Evolutionary conservation across 2,888 invertebrate species (phyloP), one percentile per base, ranked within the genome.

Genomic region (Mesorhabditis spiculigera): DNA sequence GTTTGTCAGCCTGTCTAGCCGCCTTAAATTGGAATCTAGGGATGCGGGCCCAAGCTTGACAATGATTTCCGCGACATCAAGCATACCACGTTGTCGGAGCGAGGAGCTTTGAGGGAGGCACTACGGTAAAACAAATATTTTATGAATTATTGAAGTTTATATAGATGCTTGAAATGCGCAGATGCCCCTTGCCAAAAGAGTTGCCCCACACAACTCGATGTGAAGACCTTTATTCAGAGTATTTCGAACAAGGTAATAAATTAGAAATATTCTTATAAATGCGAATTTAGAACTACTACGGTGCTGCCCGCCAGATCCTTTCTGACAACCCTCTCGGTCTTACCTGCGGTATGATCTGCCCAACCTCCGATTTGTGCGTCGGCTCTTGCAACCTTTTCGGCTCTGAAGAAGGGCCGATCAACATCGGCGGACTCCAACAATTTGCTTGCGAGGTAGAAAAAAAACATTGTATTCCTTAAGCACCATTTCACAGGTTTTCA

Each of bases 331-430:
- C 98, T 0, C 88, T 97, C 68, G 98, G 95, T 0, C 89, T 95
- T 3, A 93, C 94, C 0, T 95, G 95, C 82, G 95, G 95, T 43
- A 98, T 98, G 97, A 96, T 98, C 42, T 97, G 97, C 81, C 97
- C 97, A 4, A 97, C 97, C 0, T 95, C 95, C 86, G 97, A 98
- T 87, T 90, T 98, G 1, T 98, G 97, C 86, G 96, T 96, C 0
- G 97, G 97, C 0, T 95, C 95, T 0, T 98, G 97, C 87, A 98
- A 98, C 88, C 89, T 98, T 8, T 92, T 63, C 41, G 16, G 16
- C n/a, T 63, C 63, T 63, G 98, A 98, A 87, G 96, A 97, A 87
- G 98, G 98, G 0, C 92, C 96, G 0, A 98, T 98, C 81, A 98
- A 98, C 86, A 98, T 98, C 81, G 96, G 97, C 0, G 98, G 98